Base-by-base conservation (phyloP, 2,888 invertebrate genomes). In the Allolobophora icterica region DNA sequence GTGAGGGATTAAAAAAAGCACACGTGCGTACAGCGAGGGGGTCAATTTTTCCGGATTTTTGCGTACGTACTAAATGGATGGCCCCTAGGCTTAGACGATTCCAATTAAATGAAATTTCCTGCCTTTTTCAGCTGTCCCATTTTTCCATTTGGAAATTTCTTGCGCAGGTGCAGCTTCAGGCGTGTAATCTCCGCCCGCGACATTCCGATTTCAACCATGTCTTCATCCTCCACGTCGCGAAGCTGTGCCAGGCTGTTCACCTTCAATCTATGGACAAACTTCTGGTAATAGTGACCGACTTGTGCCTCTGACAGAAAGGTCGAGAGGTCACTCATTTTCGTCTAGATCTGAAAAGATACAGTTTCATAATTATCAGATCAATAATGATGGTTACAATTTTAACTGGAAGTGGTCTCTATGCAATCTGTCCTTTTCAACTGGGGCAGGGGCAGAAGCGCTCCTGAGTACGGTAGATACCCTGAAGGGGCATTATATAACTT, bases 301-400 rank as follows among this genome's bases (percentile, higher is more conserved):
- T 99, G 98, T 89, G 98, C 98, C 96, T 98, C 98, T 95, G 97
- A 97, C 93, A 99, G 97, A 96, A 99, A 99, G 95, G 98, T 98
- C 95, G 97, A 94, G 89, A 95, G 93, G 91, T 94, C 94, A 83
- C 94, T 92, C 91, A 93, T 71, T 35, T 83, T 87, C 34, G 33
- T 35, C 21, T 35, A 35, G 34, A 71, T 71, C 71, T 30, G n/a
- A 71, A 71, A 71, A n/a, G n/a, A 71, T n/a, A 17, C 30, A 71
- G 71, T 8, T 71, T 1, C 6, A 71, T n/a, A 1, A n/a, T n/a
- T n/a, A 71, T 8, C 8, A 71, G 30, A n/a, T n/a, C 71, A n/a
- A 71, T 6, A 71, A 71, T n/a, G 11, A 71, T 2, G 8, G 0
- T n/a, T 71, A 71, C 71, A 71, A 71, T n/a, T 30, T 71, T 71